Base-by-base conservation (phyloP, 92 coral and sea anemone species). In the Nematostella vectensis region DNA sequence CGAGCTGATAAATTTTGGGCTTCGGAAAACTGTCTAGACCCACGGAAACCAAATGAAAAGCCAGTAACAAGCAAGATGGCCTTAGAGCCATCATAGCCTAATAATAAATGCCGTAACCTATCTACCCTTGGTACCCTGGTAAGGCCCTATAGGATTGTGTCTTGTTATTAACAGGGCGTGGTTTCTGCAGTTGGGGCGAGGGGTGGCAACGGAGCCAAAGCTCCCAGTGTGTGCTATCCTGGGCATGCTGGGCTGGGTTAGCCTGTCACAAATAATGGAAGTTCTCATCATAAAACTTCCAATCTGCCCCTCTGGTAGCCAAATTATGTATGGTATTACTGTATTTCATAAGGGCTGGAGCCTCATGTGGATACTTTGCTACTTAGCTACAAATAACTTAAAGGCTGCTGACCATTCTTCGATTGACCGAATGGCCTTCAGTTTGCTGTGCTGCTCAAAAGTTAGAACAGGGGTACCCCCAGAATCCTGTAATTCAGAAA, bases 211-310 rank as follows among this genome's bases (percentile, higher is more conserved):
- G 54, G 4, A 68, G 65, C 74, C 74, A 58, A 3, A 68, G 58
- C 48, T 68, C 67, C 3, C 67, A 29, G 20, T 68, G 74, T 4
- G 49, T 58, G 11, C 4, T 40, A 11, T 58, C 67, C 67, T 57
- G 48, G 21, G 54, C 65, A 16, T 55, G 17, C 1, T 27, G 38
- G 31, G 55, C 43, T 45, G 36, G 19, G 18, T 59, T 51, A 0
- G 2, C 4, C 16, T 63, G 70, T 11, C 48, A 33, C 47, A 59
- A 20, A 48, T 59, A 31, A 16, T 64, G 55, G n/a, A 62, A 63
- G 53, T 63, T 63, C 11, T 63, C 59, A 19, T 71, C 72, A 22
- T 55, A 63, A 27, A 63, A 64, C 31, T 57, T 29, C 65, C 78
- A 71, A 23, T 63, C 55, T 3, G 47, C 63, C 25, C 57, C 72